Evolutionary conservation across 2,888 invertebrate genomes (phyloP), one percentile per base, ranked within the genome.

Genomic region (Hymenopus coronatus): DNA sequence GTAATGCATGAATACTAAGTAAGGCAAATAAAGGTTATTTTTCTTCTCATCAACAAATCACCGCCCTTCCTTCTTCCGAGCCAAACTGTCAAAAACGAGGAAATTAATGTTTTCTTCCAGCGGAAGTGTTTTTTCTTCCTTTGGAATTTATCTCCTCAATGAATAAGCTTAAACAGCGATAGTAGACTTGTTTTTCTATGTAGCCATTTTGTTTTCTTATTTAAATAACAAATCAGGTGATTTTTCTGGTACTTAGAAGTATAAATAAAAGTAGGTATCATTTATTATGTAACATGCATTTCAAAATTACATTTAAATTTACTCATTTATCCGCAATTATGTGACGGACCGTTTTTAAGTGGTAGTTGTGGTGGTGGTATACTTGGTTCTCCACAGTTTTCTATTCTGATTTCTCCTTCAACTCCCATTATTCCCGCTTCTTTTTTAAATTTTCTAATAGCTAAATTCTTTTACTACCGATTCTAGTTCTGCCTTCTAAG

Each of bases 1-100:
- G 87, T 87, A 87, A 86, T 87, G 33, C 27, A 82, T 87, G 87
- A 87, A 87, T 87, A 87, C 82, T 87, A 87, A 87, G 30, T 82
- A 87, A 87, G 82, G 87, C 87, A 87, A 87, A 87, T 87, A 82
- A 82, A 25, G 33, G 28, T 87, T 33, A 28, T 82, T 87, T 87
- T 85, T 85, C 46, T 85, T n/a, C 82, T 87, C 87, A 87, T 85
- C 82, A n/a, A 70, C 54, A 82, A 87, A 87, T 86, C 86, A 30
- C 81, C 28, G 81, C 81, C 81, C 81, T 86, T 4, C 46, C 25
- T 28, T 28, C 28, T 28, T 81, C 20, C 20, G 25, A 70, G 54
- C 54, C 20, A 25, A 70, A 70, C 54, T 70, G 54, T 70, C 54
- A 70, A 70, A 70, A 70, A 70, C 54, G 54, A 70, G 54, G 25